phyloP scores from a whole-genome alignment of 2,113 vertebrate species.

The Podocnemis expansa region DNA sequence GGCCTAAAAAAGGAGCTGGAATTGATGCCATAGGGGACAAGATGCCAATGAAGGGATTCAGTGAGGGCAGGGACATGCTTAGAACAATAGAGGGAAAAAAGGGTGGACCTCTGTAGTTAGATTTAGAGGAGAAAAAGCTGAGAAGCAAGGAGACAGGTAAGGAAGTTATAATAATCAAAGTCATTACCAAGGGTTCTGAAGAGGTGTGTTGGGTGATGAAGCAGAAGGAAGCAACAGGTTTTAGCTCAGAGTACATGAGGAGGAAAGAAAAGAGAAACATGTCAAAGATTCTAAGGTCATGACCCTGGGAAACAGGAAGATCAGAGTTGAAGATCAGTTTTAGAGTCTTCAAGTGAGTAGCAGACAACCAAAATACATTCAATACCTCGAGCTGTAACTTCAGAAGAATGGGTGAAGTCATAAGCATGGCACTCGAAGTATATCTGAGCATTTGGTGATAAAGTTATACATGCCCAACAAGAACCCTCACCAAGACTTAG shows the following conservation, averaged over 20 bases:
- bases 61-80: not conserved
- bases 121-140: not conserved
- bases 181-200: not conserved
- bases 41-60: conserved; percentile 30
- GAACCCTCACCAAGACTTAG: not conserved
- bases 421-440: not conserved
- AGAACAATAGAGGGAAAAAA: not conserved
- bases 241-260: not conserved
- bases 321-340: not conserved
- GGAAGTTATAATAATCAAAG: conserved; percentile 5
- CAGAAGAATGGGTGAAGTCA: not conserved
- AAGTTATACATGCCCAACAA: not conserved
- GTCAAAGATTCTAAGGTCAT: not conserved
- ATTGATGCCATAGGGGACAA: not conserved
- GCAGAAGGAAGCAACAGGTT: not conserved
- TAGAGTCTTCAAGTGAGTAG: not conserved
- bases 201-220: conserved; percentile 4
- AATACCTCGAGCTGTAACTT: not conserved
- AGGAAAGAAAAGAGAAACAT: not conserved
- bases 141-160: not conserved
- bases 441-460: conserved; percentile 15
- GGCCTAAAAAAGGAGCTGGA: conserved; percentile 3
- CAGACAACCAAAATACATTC: not conserved
- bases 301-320: not conserved
- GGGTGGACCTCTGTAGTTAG: not conserved